Percentiles rank a stretch among this genome's conserved stretches.
phyloP scores from a whole-genome alignment of 1,140 invertebrate genomes.

The Hycleus cichorii region DNA sequence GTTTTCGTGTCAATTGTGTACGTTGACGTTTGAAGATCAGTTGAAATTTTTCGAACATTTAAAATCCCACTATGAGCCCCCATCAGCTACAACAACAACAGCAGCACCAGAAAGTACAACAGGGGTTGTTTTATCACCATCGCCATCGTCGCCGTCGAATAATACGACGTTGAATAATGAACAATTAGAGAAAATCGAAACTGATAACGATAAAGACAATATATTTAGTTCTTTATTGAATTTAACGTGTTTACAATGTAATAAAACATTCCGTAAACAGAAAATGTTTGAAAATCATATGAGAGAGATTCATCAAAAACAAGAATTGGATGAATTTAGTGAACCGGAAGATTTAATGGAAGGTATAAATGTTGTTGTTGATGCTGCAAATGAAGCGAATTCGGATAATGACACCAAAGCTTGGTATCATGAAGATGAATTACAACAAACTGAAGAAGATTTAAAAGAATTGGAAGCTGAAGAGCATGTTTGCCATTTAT shows the following conservation, averaged over 20 bases:
- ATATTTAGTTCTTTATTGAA: conserved; percentile 34
- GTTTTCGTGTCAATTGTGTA: conserved; percentile 63
- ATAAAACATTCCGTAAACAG: conserved; percentile 55
- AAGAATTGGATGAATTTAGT: conserved; percentile 56
- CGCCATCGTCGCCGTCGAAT: too few relatives aligned
- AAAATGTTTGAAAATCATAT: conserved; percentile 59
- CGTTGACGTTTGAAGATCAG: conserved; percentile 55
- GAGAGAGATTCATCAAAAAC: conserved; percentile 48
- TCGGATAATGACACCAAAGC: conserved; percentile 36
- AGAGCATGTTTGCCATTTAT: conserved; percentile 37
- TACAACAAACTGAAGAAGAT: conserved; percentile 42
- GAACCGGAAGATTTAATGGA: conserved; percentile 78
- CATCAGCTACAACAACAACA: not conserved
- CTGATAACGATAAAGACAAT: conserved; percentile 25
- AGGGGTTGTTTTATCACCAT: not conserved
- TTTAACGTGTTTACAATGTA: conserved; percentile 52
- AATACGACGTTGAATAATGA: not conserved
- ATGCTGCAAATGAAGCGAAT: conserved; percentile 23
- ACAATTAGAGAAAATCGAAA: conserved; percentile 26
- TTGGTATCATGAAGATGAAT: conserved; percentile 39
- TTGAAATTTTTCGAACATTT: conserved; percentile 72
- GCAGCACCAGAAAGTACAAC: not conserved
- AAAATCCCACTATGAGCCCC: conserved; percentile 69
- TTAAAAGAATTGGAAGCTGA: conserved; percentile 40
- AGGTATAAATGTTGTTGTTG: conserved; percentile 43